phyloP scores from a whole-genome alignment of 2,888 invertebrate species.

The Hesperia comma region DNA sequence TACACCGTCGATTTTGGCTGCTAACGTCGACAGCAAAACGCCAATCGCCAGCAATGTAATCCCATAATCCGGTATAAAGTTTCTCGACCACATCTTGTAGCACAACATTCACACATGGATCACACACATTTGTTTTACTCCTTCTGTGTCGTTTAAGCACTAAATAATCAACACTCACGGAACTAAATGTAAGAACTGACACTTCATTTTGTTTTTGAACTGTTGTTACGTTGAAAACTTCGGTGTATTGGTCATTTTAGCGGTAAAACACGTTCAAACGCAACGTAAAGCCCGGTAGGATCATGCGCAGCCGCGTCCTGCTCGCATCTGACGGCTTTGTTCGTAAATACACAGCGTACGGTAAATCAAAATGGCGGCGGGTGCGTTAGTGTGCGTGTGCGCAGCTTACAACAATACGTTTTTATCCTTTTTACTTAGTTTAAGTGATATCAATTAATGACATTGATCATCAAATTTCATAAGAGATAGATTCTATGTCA shows the following conservation, averaged over 20 bases:
- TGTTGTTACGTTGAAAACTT: slow-evolving; percentile 72
- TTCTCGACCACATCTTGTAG: slow-evolving; percentile 87
- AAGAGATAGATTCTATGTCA: slow-evolving; percentile 60
- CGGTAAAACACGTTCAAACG: slow-evolving; percentile 79
- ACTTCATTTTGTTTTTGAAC: slow-evolving; percentile 83
- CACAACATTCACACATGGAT: slow-evolving; percentile 85
- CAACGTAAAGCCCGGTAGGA: slow-evolving; percentile 72
- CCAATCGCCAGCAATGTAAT: slow-evolving; percentile 83
- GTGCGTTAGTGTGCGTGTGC: slow-evolving; percentile 71
- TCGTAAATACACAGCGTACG: slow-evolving; percentile 82
- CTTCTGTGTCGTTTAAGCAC: slow-evolving; percentile 76
- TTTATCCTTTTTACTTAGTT: slow-evolving; percentile 50
- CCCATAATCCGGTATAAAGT: slow-evolving; percentile 87
- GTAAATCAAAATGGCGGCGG: slow-evolving; percentile 83
- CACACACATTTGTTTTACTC: slow-evolving; percentile 84
- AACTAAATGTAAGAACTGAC: slow-evolving; percentile 80
- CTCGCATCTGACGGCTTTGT: slow-evolving; percentile 84
- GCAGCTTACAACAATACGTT: slow-evolving; percentile 59
- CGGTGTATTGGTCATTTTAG: slow-evolving; percentile 77
- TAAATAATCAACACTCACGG: slow-evolving; percentile 79
- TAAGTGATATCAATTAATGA: slow-evolving; percentile 39
- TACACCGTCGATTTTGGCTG: slow-evolving; percentile 78
- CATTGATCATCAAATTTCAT: slow-evolving; percentile 44
- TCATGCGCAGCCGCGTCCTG: slow-evolving; percentile 83
- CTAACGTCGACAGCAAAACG: slow-evolving; percentile 73